phyloP scores from a whole-genome alignment of 2,113 vertebrate species.

The Sorex fumeus region DNA sequence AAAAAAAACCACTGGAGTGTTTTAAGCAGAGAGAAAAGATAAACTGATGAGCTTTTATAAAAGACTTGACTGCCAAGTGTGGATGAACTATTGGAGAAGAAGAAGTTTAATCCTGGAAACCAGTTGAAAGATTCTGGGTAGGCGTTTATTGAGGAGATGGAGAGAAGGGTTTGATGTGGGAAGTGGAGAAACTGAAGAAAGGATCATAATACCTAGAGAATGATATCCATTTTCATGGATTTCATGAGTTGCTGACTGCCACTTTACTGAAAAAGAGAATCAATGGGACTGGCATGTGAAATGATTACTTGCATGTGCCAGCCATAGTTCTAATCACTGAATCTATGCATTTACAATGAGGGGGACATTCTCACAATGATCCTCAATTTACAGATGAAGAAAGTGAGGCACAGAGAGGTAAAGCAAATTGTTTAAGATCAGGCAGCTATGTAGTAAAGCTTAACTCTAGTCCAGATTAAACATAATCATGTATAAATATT shows the following conservation, averaged over 20 bases:
- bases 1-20: not conserved
- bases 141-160: not conserved
- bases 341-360: not conserved
- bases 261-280: not conserved
- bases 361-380: not conserved
- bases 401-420: slow-evolving; percentile 30
- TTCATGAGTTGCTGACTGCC: not conserved
- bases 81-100: not conserved
- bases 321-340: not conserved
- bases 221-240: not conserved
- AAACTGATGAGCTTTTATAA: slow-evolving; percentile 9
- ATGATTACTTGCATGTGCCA: not conserved
- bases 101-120: not conserved
- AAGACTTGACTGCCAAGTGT: not conserved
- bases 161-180: not conserved
- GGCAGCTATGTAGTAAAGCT: not conserved
- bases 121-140: not conserved
- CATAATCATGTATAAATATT: not conserved
- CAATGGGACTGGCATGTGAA: not conserved
- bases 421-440: slow-evolving; percentile 1
- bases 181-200: not conserved
- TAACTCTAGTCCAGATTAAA: slow-evolving; percentile 12
- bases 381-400: slow-evolving; percentile 17
- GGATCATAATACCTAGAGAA: not conserved
- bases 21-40: not conserved